Evolutionary conservation across 2,888 invertebrate genomes (phyloP).

Genomic region (Polia nebulosa): DNA sequence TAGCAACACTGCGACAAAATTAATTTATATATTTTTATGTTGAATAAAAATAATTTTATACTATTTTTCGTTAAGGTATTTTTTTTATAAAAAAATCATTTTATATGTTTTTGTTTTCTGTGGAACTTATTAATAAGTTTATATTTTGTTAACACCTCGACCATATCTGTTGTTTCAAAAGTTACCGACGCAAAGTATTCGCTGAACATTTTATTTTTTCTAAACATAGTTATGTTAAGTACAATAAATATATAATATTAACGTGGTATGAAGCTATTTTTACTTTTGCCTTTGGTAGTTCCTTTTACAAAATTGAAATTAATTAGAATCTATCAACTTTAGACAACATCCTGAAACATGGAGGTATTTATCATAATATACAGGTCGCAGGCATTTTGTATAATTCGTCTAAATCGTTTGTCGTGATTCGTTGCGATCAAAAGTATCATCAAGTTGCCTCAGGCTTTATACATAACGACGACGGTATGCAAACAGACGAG

Average conservation of each 20-base stretch:
- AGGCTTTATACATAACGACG: too few species aligned
- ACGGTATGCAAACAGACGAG: too few species aligned
- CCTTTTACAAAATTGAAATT: slow-evolving; percentile 26
- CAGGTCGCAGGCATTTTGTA: too few species aligned
- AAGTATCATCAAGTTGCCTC: too few species aligned
- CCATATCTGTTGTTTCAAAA: slow-evolving; percentile 47
- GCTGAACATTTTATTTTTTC: slow-evolving; percentile 56
- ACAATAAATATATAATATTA: slow-evolving; percentile 68
- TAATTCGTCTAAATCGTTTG: too few species aligned
- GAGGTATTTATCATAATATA: not conserved
- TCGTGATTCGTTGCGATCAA: too few species aligned
- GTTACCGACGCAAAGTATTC: slow-evolving; percentile 65
- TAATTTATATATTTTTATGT: slow-evolving; percentile 71
- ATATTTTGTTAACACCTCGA: slow-evolving; percentile 59
- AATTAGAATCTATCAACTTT: slow-evolving; percentile 1
- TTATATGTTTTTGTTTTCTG: slow-evolving; percentile 64
- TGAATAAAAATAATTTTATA: slow-evolving; percentile 72
- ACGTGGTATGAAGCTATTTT: slow-evolving; percentile 59
- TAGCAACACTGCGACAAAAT: slow-evolving; percentile 61
- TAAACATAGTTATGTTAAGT: slow-evolving; percentile 68
- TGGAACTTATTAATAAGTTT: slow-evolving; percentile 61
- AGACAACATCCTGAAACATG: slow-evolving; percentile 1
- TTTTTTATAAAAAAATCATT: slow-evolving; percentile 63
- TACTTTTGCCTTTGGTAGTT: slow-evolving; percentile 39
- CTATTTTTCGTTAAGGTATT: slow-evolving; percentile 57